Conservation (phyloP, 2,113 vertebrate species). For the Macquaria australasica region DNA sequence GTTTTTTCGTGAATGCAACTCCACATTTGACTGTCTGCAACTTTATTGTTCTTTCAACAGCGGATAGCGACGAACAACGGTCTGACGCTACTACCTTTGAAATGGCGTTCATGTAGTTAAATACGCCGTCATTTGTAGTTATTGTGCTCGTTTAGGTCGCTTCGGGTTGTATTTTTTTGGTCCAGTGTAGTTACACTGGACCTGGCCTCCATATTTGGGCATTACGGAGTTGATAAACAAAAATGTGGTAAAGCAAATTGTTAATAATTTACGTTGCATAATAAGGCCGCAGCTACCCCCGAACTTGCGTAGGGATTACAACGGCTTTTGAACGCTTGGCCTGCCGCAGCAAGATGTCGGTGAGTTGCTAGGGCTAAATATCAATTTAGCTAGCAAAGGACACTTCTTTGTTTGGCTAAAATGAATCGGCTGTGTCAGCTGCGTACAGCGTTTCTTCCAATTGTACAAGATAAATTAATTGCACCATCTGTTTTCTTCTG, state of each 20-base stretch:
- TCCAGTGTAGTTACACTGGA: constrained; percentile 13
- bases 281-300: constrained; percentile 79
- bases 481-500: not conserved
- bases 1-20: constrained; percentile 34
- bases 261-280: constrained; percentile 70
- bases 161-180: constrained; percentile 18
- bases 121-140: constrained; percentile 66
- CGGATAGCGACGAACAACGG: constrained; percentile 77
- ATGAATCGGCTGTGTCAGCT: not conserved
- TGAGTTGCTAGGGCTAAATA: constrained; percentile 65
- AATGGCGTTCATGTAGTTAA: constrained; percentile 81
- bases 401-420: not conserved
- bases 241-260: constrained; percentile 66
- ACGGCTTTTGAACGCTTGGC: constrained; percentile 65
- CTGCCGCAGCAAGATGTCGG: constrained; percentile 63
- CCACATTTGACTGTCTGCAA: constrained; percentile 46
- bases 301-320: constrained; percentile 75
- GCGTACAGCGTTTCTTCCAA: not conserved
- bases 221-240: constrained; percentile 51
- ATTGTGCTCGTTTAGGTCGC: constrained; percentile 51
- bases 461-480: not conserved
- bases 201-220: constrained; percentile 7
- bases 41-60: constrained; percentile 79
- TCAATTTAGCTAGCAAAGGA: not conserved
- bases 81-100: constrained; percentile 78